Base-by-base conservation (phyloP, 2,797 vertebrate species). In the Liasis olivaceus region DNA sequence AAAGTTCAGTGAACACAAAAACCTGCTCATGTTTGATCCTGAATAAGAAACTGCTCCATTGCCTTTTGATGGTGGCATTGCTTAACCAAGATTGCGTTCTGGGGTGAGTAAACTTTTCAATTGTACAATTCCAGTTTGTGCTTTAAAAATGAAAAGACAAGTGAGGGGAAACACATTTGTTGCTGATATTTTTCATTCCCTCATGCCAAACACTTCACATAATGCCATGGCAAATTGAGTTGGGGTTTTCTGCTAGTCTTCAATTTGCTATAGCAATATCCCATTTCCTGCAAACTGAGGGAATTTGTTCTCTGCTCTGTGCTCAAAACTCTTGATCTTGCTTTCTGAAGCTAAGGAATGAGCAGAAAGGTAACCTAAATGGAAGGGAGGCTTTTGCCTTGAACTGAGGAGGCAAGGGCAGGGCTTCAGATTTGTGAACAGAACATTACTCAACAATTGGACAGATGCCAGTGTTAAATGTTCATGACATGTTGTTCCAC, bases 191-290 rank as follows among this genome's bases (percentile, higher is more conserved):
- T 95, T 94, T 94, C 17, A 85, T 92, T 88, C 24, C 58, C 15
- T 60, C 13, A 64, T 24, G 9, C 5, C 88, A 94, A 92, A 13
- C 86, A n/a, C 42, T 90, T 92, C 69, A n/a, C n/a, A 81, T 31
- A 58, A 42, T 87, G 56, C 54, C 56, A 87, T 58, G 0, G 88
- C 90, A 89, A 91, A 60, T 58, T 72, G 58, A 64, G 20, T 81
- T 54, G 20, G 28, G 31, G 28, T 91, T 96, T 90, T 89, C 54
- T 85, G n/a, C 20, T 51, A 93, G 36, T 36, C 59, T 92, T 94
- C 62, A 84, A 92, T 88, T 54, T 85, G 20, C 51, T 81, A 36
- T 60, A 59, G 60, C 15, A 51, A 60, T 59, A 88, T 66, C 69
- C 66, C 60, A 84, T 93, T 90, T 87, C 69, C 64, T 90, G 56